Evolutionary conservation across 1,140 invertebrate genomes (phyloP).

Genomic region (Periplaneta americana): DNA sequence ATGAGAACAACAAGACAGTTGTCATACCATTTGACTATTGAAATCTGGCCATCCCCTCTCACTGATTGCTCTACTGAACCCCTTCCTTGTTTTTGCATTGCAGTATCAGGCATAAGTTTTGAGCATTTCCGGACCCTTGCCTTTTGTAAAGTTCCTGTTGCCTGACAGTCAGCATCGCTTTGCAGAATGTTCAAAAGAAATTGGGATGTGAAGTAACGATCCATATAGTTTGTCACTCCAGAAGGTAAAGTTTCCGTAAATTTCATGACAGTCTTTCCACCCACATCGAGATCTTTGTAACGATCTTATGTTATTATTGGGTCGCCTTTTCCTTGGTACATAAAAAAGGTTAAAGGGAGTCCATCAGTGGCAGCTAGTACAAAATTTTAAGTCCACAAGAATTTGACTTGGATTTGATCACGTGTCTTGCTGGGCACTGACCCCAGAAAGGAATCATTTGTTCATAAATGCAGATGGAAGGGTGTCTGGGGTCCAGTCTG

Average conservation of each 20-base stretch:
- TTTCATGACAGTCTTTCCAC: conserved; percentile 10
- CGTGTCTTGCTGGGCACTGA: not conserved
- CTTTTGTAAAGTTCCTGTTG: no score
- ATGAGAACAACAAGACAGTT: conserved; percentile 11
- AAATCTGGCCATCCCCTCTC: conserved; percentile 14
- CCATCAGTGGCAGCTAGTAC: conserved; percentile 19
- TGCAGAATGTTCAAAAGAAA: conserved; percentile 18
- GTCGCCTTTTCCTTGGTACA: conserved; percentile 21
- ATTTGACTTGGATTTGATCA: conserved; percentile 19
- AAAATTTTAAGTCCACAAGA: conserved; percentile 22
- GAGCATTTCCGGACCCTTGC: not conserved
- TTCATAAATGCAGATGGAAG: conserved; percentile 17
- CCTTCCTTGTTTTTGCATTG: not conserved
- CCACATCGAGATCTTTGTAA: conserved; percentile 9
- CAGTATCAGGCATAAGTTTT: not conserved
- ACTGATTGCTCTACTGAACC: not conserved
- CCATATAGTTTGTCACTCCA: conserved; percentile 15
- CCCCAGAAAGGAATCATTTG: conserved; percentile 22
- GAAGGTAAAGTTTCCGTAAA: conserved; percentile 9
- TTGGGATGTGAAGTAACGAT: no score
- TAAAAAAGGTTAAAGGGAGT: conserved; percentile 18
- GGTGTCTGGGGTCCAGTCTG: conserved; percentile 7
- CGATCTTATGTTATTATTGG: not conserved
- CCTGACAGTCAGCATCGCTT: not conserved
- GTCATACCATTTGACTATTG: conserved; percentile 15